phyloP scores from a whole-genome alignment of 2,113 vertebrate species.

The Sylvietta virens region DNA sequence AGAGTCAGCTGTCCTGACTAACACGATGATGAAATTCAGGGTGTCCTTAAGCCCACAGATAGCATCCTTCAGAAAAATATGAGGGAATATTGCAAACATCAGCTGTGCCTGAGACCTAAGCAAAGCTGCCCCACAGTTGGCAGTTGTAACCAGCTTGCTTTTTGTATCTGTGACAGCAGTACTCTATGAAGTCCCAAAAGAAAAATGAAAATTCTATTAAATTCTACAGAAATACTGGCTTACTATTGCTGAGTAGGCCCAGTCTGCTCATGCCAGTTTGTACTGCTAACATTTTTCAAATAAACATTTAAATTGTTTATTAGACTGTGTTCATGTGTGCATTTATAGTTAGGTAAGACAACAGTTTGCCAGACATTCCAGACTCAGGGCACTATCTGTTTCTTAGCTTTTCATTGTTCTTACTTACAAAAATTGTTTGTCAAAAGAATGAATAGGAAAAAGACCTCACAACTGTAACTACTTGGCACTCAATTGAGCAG shows the following conservation, averaged over 20 bases:
- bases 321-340: neutral
- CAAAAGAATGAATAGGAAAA: neutral
- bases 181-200: neutral
- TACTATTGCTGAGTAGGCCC: neutral
- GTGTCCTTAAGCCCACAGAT: neutral
- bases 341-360: neutral
- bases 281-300: conserved; percentile 41
- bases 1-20: neutral
- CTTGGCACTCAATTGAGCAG: neutral
- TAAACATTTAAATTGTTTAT: conserved; percentile 53
- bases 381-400: fast-evolving
- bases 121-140: neutral
- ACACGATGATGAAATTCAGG: neutral
- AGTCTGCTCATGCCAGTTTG: neutral
- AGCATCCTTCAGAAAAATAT: neutral
- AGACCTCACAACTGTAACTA: neutral
- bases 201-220: neutral
- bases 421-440: neutral
- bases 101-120: conserved; percentile 11
- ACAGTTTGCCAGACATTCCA: neutral
- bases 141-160: neutral
- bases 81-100: neutral
- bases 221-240: neutral
- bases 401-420: neutral
- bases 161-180: neutral